Evolutionary conservation across 2,797 vertebrate species (phyloP), one percentile per base, ranked within the genome.

Genomic region (Eremophila alpestris): DNA sequence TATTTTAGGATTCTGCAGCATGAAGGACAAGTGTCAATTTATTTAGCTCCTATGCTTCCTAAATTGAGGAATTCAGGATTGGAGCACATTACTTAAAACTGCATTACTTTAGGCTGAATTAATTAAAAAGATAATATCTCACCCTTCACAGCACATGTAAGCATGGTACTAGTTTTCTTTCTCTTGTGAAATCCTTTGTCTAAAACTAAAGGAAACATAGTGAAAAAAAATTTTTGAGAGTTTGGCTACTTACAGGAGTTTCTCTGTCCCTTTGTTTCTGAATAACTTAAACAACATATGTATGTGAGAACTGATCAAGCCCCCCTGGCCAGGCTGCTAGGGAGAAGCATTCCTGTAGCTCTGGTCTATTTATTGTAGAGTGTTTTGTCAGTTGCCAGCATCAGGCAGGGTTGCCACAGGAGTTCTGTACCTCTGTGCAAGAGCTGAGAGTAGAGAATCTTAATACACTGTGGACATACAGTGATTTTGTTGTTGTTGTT

Each of bases 91-190:
- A 24, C 34, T 77, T 89, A 51, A 87, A 83, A 80, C 52, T 41
- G 27, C 48, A 19, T 49, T 41, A 27, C 51, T 94, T 92, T 32
- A 75, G 78, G n/a, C 62, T 55, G 69, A 78, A 48, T 89, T 90
- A 93, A 93, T 92, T 95, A 58, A 87, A 87, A 89, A 75, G 71
- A 80, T 59, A 64, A 5, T 52, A 87, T 85, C 90, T 90, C 22
- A 14, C n/a, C 75, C 46, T 68, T 71, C 40, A 43, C 14, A 30
- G 86, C 52, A 74, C 45, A 46, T 67, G 26, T 64, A 41, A 93
- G 38, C 36, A 38, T 0, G 0, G 26, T 73, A 41, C 45, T 43
- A 81, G 30, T 52, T 63, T 89, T 54, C 41, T 75, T 68, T 69
- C 46, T 68, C 36, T 43, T n/a, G 5, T 83, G 60, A 79, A 23